Conservation (phyloP, 2,113 vertebrate genomes). For the Oriolus oriolus region DNA sequence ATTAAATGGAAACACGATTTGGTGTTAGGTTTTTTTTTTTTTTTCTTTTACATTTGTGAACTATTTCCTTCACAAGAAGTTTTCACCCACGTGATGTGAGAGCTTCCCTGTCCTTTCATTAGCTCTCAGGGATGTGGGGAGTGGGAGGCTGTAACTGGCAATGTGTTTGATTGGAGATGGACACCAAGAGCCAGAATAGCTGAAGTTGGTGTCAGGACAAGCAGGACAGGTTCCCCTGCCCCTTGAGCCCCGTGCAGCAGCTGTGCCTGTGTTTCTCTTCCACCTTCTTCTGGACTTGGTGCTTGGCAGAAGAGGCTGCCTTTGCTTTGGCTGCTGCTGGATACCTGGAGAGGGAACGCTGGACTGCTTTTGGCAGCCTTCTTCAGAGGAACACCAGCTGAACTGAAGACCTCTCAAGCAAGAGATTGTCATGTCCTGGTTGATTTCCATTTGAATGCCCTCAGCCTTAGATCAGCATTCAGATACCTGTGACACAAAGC, state of each 20-base stretch:
- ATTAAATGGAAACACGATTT: neutral
- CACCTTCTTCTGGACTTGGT: neutral
- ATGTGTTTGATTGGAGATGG: neutral
- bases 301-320: neutral
- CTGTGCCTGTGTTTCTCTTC: neutral
- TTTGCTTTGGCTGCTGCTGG: neutral
- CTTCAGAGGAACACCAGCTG: neutral
- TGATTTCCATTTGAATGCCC: neutral
- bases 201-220: neutral
- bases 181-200: neutral
- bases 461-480: neutral
- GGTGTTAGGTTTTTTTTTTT: too few species aligned
- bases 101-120: neutral
- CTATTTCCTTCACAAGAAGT: neutral
- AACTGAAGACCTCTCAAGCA: neutral
- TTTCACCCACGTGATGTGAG: neutral
- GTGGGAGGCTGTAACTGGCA: neutral
- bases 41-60: neutral
- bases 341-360: neutral
- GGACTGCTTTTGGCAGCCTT: neutral
- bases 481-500: neutral
- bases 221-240: neutral
- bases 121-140: neutral
- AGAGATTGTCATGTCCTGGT: neutral
- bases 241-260: neutral